Evolutionary conservation across 2,797 vertebrate genomes (phyloP).

Genomic region (Gallinago solitaria): DNA sequence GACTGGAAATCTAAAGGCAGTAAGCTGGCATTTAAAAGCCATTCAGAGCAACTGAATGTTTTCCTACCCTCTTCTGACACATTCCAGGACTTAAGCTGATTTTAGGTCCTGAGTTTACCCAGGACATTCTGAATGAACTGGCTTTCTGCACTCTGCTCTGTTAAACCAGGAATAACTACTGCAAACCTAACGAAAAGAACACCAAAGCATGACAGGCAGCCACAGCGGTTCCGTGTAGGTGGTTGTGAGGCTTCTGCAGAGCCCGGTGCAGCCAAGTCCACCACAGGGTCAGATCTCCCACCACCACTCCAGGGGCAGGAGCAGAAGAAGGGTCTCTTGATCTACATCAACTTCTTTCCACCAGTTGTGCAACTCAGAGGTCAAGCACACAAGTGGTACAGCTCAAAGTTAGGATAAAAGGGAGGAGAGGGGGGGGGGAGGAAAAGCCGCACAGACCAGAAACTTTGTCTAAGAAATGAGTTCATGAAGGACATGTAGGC

Average conservation of each 20-base stretch:
- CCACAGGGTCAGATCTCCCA: not conserved
- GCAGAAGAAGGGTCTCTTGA: not conserved
- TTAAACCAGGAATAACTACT: not conserved
- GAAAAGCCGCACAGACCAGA: fast-evolving
- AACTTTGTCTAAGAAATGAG: not conserved
- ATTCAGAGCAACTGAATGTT: not conserved
- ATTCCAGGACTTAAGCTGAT: not conserved
- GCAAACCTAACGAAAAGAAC: not conserved
- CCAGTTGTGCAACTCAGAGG: not conserved
- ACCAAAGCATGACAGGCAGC: not conserved
- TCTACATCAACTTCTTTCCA: not conserved
- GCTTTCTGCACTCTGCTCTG: not conserved
- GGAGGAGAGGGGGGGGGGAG: fast-evolving
- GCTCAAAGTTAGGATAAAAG: not conserved
- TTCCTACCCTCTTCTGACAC: not conserved
- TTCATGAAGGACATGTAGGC: fast-evolving
- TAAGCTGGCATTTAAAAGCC: not conserved
- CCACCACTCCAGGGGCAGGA: fast-evolving
- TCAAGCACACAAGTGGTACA: not conserved
- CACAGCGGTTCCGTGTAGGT: fast-evolving
- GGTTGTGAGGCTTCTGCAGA: not conserved
- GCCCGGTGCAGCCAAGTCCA: not conserved
- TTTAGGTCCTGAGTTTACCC: not conserved
- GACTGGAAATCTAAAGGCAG: not conserved
- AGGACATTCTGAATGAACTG: not conserved